Conservation (phyloP, 1,140 invertebrate genomes). For the Drosophila mauritiana region DNA sequence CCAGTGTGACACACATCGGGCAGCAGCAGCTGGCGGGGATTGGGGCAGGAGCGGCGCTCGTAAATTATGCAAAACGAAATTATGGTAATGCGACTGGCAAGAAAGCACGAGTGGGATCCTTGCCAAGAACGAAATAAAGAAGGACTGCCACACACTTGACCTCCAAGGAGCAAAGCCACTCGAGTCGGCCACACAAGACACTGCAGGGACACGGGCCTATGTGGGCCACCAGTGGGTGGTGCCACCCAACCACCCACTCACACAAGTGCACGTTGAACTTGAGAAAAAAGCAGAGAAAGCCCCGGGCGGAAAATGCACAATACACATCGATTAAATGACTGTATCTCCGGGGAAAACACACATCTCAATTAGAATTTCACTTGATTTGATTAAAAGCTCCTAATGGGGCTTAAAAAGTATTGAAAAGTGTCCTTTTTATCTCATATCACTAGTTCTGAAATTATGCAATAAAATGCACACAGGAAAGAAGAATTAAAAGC, state of each 20-base stretch:
- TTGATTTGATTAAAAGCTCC: not conserved
- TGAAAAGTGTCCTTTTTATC: not conserved
- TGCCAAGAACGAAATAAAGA: slow-evolving; percentile 27
- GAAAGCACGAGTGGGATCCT: slow-evolving; percentile 52
- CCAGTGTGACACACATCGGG: slow-evolving; percentile 47
- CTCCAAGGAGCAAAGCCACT: slow-evolving; percentile 38
- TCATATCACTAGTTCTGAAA: not conserved
- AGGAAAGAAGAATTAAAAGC: not conserved
- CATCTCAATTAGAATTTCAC: not conserved
- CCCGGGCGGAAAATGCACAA: slow-evolving; percentile 7
- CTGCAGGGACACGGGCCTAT: slow-evolving; percentile 33
- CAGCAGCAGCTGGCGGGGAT: slow-evolving; percentile 1
- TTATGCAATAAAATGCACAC: slow-evolving; percentile 4
- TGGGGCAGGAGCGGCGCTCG: slow-evolving; percentile 1
- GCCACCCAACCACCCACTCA: not conserved
- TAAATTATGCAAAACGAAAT: slow-evolving; percentile 59
- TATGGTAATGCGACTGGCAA: slow-evolving; percentile 51
- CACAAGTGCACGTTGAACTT: slow-evolving; percentile 76
- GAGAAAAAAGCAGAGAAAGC: slow-evolving; percentile 33
- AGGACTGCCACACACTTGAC: slow-evolving; percentile 33
- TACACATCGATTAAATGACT: slow-evolving; percentile 17
- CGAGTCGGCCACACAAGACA: slow-evolving; percentile 28
- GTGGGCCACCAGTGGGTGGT: slow-evolving; percentile 65
- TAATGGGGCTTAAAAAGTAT: not conserved
- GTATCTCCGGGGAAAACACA: slow-evolving; percentile 2